Percentiles rank a stretch among this genome's conserved stretches.
Conservation (phyloP, 2,113 vertebrate species). For the Anarrhichthys ocellatus region DNA sequence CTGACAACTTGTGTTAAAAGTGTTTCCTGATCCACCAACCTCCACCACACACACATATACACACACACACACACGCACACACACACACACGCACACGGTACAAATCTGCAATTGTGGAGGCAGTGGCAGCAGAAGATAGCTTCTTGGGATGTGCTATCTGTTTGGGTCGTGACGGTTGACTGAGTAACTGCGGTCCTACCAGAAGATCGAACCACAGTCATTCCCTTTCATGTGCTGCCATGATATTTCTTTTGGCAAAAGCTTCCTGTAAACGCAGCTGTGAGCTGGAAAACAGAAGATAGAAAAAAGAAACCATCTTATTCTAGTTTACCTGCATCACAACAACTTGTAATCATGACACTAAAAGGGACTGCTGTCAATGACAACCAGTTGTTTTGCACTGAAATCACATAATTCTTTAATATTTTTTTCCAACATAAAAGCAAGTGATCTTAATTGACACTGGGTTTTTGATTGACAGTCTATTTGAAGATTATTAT, state of each 20-base stretch:
- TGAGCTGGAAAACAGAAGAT: slow-evolving; percentile 55
- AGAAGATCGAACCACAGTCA: slow-evolving; percentile 57
- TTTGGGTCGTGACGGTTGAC: slow-evolving; percentile 39
- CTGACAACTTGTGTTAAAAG: slow-evolving; percentile 21
- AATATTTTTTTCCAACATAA: background rate
- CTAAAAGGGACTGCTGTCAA: background rate
- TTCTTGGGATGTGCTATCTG: slow-evolving; percentile 24
- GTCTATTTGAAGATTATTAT: background rate
- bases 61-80: background rate
- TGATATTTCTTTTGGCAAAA: slow-evolving; percentile 65
- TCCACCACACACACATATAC: background rate
- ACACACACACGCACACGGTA: slow-evolving; percentile 10
- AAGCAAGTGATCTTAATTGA: background rate
- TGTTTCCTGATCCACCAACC: background rate
- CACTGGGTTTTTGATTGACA: slow-evolving; percentile 13
- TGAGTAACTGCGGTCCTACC: slow-evolving; percentile 49
- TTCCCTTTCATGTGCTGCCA: slow-evolving; percentile 72
- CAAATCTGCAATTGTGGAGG: slow-evolving; percentile 17
- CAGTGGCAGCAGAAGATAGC: slow-evolving; percentile 38
- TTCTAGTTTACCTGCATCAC: slow-evolving; percentile 46
- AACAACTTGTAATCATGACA: slow-evolving; percentile 15
- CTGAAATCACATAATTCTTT: background rate
- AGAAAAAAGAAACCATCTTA: background rate
- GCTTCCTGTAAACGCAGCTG: slow-evolving; percentile 55
- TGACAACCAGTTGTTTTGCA: background rate